phyloP scores from a whole-genome alignment of 1,140 invertebrate genomes.

The Hermetia illucens region DNA sequence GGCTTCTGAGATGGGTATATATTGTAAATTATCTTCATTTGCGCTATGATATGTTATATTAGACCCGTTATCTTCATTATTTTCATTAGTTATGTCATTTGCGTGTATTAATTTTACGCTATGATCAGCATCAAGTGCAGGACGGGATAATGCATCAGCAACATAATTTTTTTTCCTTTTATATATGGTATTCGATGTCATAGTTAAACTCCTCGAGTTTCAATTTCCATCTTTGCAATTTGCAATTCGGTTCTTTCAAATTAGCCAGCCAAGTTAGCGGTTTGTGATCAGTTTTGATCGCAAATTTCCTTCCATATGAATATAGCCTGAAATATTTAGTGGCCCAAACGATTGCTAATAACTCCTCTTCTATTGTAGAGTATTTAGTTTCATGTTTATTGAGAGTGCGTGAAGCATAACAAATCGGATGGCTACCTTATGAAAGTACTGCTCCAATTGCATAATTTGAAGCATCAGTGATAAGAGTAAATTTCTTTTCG shows the following conservation, averaged over 20 bases:
- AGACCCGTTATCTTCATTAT: background rate
- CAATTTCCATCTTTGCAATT: conserved; percentile 31
- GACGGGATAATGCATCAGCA: conserved; percentile 16
- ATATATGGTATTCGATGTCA: conserved; percentile 30
- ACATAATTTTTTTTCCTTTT: conserved; percentile 20
- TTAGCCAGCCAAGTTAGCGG: conserved; percentile 33
- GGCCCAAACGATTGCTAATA: conserved; percentile 28
- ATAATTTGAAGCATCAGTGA: conserved; percentile 5
- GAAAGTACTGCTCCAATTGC: conserved; percentile 6
- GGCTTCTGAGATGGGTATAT: background rate
- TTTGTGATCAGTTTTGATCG: conserved; percentile 35
- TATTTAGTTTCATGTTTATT: conserved; percentile 25
- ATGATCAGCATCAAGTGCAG: too few species aligned
- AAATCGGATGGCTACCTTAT: conserved; percentile 11
- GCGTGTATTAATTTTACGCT: too few species aligned
- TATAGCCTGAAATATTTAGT: conserved; percentile 33
- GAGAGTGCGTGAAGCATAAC: conserved; percentile 28
- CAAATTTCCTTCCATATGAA: conserved; percentile 33
- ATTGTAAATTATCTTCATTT: background rate
- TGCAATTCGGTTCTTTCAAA: conserved; percentile 30
- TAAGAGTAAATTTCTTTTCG: conserved; percentile 5
- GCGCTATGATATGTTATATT: background rate
- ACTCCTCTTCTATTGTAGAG: conserved; percentile 26
- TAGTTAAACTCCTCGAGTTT: conserved; percentile 31
- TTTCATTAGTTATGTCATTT: background rate